phyloP scores from a whole-genome alignment of 2,113 vertebrate genomes.

The Alouatta palliata region DNA sequence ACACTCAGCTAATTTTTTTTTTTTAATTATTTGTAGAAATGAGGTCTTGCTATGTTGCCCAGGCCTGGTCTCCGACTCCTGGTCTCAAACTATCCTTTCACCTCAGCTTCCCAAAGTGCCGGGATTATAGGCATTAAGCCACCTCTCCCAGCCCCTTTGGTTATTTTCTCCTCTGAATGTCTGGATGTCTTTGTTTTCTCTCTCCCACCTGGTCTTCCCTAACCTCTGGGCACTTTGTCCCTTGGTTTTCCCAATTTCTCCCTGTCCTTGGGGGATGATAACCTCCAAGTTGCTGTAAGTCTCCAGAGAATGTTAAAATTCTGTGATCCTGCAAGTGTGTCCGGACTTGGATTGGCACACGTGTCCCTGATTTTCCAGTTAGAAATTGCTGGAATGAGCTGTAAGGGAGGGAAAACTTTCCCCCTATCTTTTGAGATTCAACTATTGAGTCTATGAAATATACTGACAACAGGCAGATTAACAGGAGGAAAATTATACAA shows the following conservation, averaged over 20 bases:
- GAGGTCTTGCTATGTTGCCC: too few relatives aligned
- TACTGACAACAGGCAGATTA: not conserved
- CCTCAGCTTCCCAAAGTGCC: too few relatives aligned
- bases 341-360: not conserved
- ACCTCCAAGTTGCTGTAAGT: not conserved
- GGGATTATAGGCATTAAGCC: too few relatives aligned
- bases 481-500: not conserved
- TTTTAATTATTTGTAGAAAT: too few relatives aligned
- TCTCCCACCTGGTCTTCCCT: not conserved
- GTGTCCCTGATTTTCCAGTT: constrained; percentile 32
- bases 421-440: not conserved
- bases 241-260: not conserved
- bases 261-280: not conserved
- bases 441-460: not conserved
- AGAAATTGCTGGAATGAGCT: constrained; percentile 77
- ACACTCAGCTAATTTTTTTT: too few relatives aligned
- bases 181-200: not conserved
- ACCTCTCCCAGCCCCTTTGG: not conserved
- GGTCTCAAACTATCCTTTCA: too few relatives aligned
- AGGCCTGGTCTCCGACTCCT: too few relatives aligned
- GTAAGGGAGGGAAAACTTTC: not conserved
- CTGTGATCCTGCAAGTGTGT: not conserved
- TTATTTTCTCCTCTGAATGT: not conserved
- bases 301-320: not conserved
- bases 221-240: not conserved